phyloP scores from a whole-genome alignment of 1,140 invertebrate genomes.

The Philopotamus ludificatus region DNA sequence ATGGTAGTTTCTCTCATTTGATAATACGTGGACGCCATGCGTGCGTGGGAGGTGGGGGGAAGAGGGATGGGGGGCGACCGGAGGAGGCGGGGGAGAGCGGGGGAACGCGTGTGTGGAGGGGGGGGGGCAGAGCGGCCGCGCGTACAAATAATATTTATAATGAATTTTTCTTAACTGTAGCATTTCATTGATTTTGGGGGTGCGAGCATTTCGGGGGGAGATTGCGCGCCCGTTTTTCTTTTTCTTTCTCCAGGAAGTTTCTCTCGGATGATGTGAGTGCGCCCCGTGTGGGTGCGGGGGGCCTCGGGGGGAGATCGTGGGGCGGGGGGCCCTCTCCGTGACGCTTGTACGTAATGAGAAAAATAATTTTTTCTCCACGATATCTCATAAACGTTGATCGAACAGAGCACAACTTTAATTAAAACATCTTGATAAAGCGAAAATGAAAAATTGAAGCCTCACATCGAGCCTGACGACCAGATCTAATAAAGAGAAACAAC shows the following conservation, averaged over 20 bases:
- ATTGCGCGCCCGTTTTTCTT: constrained; percentile 30
- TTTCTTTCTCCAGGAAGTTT: constrained; percentile 38
- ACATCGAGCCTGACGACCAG: no score
- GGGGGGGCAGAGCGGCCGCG: constrained; percentile 6
- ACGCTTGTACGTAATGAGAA: constrained; percentile 39
- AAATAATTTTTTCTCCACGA: constrained; percentile 39
- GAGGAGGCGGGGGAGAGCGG: neutral
- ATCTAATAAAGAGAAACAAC: no score
- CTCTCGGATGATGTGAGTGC: constrained; percentile 21
- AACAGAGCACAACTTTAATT: constrained; percentile 20
- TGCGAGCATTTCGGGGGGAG: constrained; percentile 1
- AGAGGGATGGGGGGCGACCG: neutral
- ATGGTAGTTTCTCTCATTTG: constrained; percentile 41
- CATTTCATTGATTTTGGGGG: constrained; percentile 42
- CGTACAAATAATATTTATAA: constrained; percentile 43
- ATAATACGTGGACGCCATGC: constrained; percentile 31
- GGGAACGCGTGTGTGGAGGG: constrained; percentile 5
- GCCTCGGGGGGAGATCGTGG: constrained; percentile 2
- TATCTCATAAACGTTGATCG: constrained; percentile 34
- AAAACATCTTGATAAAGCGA: constrained; percentile 35
- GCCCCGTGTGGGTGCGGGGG: neutral
- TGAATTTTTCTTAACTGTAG: constrained; percentile 43
- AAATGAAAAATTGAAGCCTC: constrained; percentile 26
- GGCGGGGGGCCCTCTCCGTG: constrained; percentile 26
- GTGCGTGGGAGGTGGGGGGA: constrained; percentile 8